These are phyloP conservation scores for Glossophaga mutica DNA, from an alignment of 2,797 vertebrate genomes.

Conservation along the genomic window DNA sequence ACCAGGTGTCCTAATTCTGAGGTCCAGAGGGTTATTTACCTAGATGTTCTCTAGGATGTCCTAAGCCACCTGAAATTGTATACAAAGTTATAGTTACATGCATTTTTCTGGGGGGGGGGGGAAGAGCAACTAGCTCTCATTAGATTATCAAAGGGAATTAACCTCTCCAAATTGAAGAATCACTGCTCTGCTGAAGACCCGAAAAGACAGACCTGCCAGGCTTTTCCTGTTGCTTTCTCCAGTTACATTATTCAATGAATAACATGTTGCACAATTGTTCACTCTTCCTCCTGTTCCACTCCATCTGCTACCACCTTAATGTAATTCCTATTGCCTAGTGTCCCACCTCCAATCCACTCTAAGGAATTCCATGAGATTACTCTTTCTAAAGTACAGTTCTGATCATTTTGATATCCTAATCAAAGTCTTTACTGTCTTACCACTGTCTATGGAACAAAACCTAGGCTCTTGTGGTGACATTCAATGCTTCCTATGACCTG, in stretches of 20 bases:
- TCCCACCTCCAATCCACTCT: background rate
- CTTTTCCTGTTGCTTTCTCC: constrained; percentile 1
- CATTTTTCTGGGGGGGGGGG: background rate
- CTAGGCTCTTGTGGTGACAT: background rate
- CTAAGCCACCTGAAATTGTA: background rate
- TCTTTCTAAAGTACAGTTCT: constrained; percentile 33
- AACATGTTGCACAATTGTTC: background rate
- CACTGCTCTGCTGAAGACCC: background rate
- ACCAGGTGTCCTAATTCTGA: background rate
- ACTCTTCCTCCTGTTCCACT: background rate
- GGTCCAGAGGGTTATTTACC: background rate
- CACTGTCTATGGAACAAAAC: background rate
- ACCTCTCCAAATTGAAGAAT: background rate
- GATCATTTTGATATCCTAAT: background rate
- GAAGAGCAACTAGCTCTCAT: background rate
- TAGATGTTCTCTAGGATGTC: background rate
- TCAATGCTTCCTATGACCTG: background rate
- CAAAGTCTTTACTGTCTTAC: background rate
- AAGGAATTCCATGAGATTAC: constrained; percentile 2
- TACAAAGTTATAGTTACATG: background rate
- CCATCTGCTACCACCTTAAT: background rate
- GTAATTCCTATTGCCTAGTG: background rate
- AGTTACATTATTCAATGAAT: constrained; percentile 1
- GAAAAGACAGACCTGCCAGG: background rate
- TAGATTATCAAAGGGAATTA: background rate